Conservation (phyloP, 2,888 invertebrate species). For the Conchocele bisecta region DNA sequence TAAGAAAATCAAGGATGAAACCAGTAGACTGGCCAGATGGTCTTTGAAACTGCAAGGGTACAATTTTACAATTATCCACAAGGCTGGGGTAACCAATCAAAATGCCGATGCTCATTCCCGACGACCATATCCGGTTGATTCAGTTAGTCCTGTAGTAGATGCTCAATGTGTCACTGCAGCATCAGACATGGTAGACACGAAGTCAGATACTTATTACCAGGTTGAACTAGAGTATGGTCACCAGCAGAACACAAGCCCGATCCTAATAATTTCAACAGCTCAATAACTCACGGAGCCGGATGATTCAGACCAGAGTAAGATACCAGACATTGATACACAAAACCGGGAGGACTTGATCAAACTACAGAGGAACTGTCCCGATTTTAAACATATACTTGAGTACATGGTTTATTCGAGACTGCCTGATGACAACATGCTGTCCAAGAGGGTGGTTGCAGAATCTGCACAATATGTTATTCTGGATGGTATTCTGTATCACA, state of each 20-base stretch:
- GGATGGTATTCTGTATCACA: slow-evolving; percentile 19
- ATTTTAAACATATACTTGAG: slow-evolving; percentile 6
- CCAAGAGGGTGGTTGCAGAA: background rate
- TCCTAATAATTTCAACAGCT: too few species aligned
- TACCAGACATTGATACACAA: background rate
- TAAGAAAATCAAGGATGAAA: slow-evolving; percentile 24
- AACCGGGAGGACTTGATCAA: background rate
- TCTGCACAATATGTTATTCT: slow-evolving; percentile 28
- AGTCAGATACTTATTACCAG: too few species aligned
- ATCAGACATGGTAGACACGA: too few species aligned
- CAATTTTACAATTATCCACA: slow-evolving; percentile 39
- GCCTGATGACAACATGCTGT: background rate
- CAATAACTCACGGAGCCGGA: too few species aligned
- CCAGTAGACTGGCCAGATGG: slow-evolving; percentile 40
- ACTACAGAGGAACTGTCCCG: slow-evolving; percentile 24
- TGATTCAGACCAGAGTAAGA: background rate
- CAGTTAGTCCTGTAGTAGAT: too few species aligned
- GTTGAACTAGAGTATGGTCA: too few species aligned
- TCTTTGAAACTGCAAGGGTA: slow-evolving; percentile 34
- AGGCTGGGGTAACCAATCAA: slow-evolving; percentile 28
- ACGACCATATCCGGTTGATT: slow-evolving; percentile 29
- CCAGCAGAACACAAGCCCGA: too few species aligned
- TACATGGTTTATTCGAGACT: slow-evolving; percentile 15
- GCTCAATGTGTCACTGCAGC: too few species aligned
- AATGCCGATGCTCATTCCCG: slow-evolving; percentile 43